phyloP scores from a whole-genome alignment of 2,888 invertebrate genomes.

The Sphecodes monilicornis region DNA sequence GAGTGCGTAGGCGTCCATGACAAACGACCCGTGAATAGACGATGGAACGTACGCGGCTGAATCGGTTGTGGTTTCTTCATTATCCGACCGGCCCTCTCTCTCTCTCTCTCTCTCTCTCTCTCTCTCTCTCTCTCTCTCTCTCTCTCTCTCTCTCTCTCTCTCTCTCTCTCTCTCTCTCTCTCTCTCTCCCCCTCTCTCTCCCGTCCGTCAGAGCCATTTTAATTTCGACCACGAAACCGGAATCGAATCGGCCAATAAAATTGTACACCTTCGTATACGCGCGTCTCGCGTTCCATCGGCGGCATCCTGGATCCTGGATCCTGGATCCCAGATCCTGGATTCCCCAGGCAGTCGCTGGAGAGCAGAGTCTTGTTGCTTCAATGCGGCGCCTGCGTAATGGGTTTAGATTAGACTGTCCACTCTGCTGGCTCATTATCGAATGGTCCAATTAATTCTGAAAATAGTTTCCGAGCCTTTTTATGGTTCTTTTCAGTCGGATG shows the following conservation, averaged over 20 bases:
- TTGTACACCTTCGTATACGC: neutral
- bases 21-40: constrained; percentile 50
- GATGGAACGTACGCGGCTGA: constrained; percentile 28
- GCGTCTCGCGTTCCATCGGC: constrained; percentile 1
- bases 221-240: constrained; percentile 22
- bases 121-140: too few species aligned
- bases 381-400: neutral
- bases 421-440: neutral
- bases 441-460: neutral
- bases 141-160: neutral
- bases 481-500: neutral
- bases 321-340: neutral
- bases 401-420: neutral
- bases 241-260: constrained; percentile 16
- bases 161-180: too few species aligned
- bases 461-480: neutral
- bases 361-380: neutral
- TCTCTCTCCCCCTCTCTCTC: neutral
- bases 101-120: too few species aligned
- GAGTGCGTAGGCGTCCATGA: constrained; percentile 55
- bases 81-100: neutral
- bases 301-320: neutral
- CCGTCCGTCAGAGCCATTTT: neutral
- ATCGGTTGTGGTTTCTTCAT: constrained; percentile 22
- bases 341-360: neutral